Evolutionary conservation across 2,113 vertebrate genomes (phyloP), one percentile per base, ranked within the genome.

Genomic region (Bombycilla garrulus): DNA sequence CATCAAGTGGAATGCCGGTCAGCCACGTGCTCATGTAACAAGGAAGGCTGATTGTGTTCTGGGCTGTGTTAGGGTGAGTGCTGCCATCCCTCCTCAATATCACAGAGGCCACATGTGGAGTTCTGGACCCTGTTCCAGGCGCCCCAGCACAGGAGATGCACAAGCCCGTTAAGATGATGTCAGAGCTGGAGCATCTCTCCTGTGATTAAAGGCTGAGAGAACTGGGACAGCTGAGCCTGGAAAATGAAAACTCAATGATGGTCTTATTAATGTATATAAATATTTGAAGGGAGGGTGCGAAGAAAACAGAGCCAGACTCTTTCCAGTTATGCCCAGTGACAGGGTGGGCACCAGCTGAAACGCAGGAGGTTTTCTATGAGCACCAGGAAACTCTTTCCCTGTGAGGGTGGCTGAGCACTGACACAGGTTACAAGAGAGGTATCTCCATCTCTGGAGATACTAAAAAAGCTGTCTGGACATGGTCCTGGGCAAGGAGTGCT

Each of bases 1-100:
- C 24, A 25, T 26, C 3, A 12, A 10, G 12, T 21, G 51, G 47
- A 70, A 61, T 0, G 0, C 13, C 48, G 83, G 19, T 19, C 38
- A 62, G 16, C 15, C 5, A 1, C 8, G 33, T 64, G 20, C 40
- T 54, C 1, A 0, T 48, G 48, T 24, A 25, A 28, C 11, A 33
- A 23, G 38, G 86, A 62, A 31, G 18, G 19, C 42, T 48, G 8
- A 9, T 45, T 51, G 19, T 19, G 4, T 48, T 71, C 28, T 67
- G 62, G 28, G 12, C 31, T 71, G 31, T 6, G 1, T 56, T 47
- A 31, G 35, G 24, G 6, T 35, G 31, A n/a, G 3, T 18, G 35
- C 62, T 86, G 47, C n/a, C 38, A 15, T 57, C 19, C 11, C 61
- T 73, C 18, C 26, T 7, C 26, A 7, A 2, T 20, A 1, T 10